Evolutionary conservation across 2,888 invertebrate genomes (phyloP).

Genomic region (Caenorhabditis becei): DNA sequence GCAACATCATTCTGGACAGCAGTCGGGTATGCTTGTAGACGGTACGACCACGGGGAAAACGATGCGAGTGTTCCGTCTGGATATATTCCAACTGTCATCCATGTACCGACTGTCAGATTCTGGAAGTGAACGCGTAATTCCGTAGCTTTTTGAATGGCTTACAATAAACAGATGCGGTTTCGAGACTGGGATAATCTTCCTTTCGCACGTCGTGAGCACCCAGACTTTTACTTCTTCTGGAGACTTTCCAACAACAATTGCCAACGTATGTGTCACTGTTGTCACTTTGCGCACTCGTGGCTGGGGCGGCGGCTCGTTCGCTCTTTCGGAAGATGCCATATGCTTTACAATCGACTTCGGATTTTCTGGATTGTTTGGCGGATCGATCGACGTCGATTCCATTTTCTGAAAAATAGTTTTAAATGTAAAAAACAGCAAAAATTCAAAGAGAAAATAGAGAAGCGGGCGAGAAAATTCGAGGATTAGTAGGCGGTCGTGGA

Average conservation of each 20-base stretch:
- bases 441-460: background rate
- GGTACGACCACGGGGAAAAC: conserved; percentile 23
- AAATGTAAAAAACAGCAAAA: conserved; percentile 1
- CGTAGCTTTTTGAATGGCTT: background rate
- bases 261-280: conserved; percentile 37
- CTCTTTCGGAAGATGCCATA: conserved; percentile 22
- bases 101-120: conserved; percentile 15
- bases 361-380: background rate
- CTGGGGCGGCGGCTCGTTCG: conserved; percentile 46
- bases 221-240: conserved; percentile 24
- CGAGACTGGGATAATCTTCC: conserved; percentile 15
- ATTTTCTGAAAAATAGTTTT: background rate
- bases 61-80: conserved; percentile 43
- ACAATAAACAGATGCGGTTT: conserved; percentile 28
- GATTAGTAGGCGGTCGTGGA: background rate
- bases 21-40: conserved; percentile 28
- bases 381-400: background rate
- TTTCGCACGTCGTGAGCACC: conserved; percentile 31
- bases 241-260: conserved; percentile 15
- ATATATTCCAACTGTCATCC: conserved; percentile 40
- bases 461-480: background rate
- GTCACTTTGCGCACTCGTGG: conserved; percentile 47
- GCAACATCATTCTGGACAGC: background rate
- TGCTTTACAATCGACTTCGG: conserved; percentile 9
- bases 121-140: background rate